Base-by-base conservation (phyloP, 2,888 invertebrate species). In the Merodon equestris region DNA sequence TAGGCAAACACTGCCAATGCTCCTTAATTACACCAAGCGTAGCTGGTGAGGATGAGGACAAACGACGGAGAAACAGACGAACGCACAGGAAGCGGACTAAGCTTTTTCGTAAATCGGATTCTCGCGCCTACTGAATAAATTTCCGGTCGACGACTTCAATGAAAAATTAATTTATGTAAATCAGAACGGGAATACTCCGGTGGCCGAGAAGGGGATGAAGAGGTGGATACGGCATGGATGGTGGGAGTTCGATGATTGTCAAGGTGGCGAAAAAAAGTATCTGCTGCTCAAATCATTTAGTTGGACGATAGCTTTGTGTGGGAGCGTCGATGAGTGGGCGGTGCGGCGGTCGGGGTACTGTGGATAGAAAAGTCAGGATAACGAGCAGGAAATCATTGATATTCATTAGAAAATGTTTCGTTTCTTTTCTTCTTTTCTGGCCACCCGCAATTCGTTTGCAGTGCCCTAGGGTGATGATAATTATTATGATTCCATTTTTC, bases 121-220 rank as follows among this genome's bases (percentile, higher is more conserved):
- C 50, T 34, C 27, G 60, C 38, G 68, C 72, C 64, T 70, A 48
- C 70, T 70, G 70, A 74, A 74, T 79, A 68, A 70, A 74, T 74
- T 79, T 74, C 79, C 79, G 74, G 74, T 70, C 74, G 68, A 70
- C 44, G 58, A 44, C 68, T 60, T 73, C 79, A 70, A 79, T 79
- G 70, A 74, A 79, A 73, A 64, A 54, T 64, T 79, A 79, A 79
- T 79, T 74, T 74, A 79, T 79, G 79, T 36, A 79, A 72, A 79
- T 73, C 63, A 79, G 53, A 12, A 7, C 7, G 27, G 27, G 27
- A 27, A 7, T 27, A 7, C 27, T 27, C 27, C 27, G 27, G 7
- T 27, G 27, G 70, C 9, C 40, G 18, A 10, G 13, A 34, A 38
- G 27, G 57, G 38, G 27, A 14, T 12, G n/a, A 19, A 27, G 27